A percentile compares a stretch with the other conserved stretches of the same genome.
These are phyloP conservation scores for Cepaea nemoralis DNA, from an alignment of 1,140 invertebrate species.

Conservation along the genomic window DNA sequence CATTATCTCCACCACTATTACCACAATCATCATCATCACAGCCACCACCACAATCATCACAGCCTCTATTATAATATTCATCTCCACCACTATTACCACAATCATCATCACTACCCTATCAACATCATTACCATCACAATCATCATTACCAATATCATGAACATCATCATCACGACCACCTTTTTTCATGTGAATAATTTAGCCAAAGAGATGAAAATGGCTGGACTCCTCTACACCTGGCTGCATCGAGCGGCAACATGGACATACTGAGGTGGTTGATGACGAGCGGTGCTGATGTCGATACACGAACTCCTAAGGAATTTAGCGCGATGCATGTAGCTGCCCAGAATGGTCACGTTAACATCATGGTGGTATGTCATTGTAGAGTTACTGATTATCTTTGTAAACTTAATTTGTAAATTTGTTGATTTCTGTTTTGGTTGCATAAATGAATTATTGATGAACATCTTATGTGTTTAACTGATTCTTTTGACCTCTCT, in stretches of 20 bases:
- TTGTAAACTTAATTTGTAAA: background rate
- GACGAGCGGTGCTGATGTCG: constrained; percentile 56
- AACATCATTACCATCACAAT: no score
- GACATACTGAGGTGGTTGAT: constrained; percentile 66
- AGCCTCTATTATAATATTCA: no score
- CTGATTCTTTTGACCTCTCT: background rate
- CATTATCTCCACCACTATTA: no score
- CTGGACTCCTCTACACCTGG: constrained; percentile 61
- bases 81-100: no score
- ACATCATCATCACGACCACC: no score
- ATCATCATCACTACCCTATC: no score
- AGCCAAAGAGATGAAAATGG: constrained; percentile 64
- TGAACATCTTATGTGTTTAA: background rate
- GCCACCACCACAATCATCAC: no score
- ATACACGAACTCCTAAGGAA: constrained; percentile 66
- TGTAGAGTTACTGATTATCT: background rate
- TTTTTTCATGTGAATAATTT: constrained; percentile 40
- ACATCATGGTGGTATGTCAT: constrained; percentile 63
- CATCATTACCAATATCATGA: no score
- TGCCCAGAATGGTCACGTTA: constrained; percentile 70
- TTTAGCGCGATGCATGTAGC: constrained; percentile 70
- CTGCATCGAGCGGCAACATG: constrained; percentile 58
- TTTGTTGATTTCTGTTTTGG: background rate
- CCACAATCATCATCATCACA: no score
- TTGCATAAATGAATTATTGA: background rate